phyloP scores from a whole-genome alignment of 1,140 invertebrate species.

The Pinna nobilis region DNA sequence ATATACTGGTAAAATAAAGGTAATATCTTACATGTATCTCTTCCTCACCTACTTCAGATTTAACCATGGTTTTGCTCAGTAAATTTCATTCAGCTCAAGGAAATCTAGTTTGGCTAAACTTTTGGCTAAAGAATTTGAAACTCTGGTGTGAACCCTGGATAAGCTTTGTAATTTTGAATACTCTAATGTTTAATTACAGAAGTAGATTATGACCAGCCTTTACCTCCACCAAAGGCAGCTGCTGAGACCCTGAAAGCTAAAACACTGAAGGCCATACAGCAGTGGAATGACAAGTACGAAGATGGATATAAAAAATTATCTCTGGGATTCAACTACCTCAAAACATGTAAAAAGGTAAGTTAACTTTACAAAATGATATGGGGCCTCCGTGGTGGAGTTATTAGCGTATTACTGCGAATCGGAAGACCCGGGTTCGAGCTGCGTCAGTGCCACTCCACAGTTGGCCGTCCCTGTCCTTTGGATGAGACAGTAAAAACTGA shows the following conservation, averaged over 20 bases:
- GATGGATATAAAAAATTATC: constrained; percentile 76
- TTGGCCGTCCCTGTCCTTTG: too few species aligned
- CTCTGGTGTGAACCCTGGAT: neutral
- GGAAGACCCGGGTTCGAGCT: too few species aligned
- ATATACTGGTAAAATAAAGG: too few species aligned
- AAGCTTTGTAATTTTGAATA: neutral
- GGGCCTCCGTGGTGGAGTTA: too few species aligned
- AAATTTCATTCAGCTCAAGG: too few species aligned
- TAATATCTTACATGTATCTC: too few species aligned
- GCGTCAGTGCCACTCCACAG: neutral
- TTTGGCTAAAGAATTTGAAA: neutral
- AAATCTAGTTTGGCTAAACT: too few species aligned
- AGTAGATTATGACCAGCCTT: constrained; percentile 72
- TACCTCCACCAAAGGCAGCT: constrained; percentile 77
- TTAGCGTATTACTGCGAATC: too few species aligned
- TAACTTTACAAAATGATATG: neutral
- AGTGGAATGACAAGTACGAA: constrained; percentile 77
- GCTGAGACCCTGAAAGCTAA: constrained; percentile 75
- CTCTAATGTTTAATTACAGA: constrained; percentile 56
- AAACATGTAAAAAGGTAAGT: constrained; percentile 76
- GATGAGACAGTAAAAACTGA: too few species aligned
- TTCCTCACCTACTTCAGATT: too few species aligned
- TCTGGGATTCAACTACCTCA: constrained; percentile 76
- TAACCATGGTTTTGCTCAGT: too few species aligned
- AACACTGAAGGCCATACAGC: constrained; percentile 74